Percentiles rank a stretch among this genome's conserved stretches.
These are phyloP conservation scores for Andrena marginata DNA, from an alignment of 2,888 invertebrate genomes.

Conservation along the genomic window DNA sequence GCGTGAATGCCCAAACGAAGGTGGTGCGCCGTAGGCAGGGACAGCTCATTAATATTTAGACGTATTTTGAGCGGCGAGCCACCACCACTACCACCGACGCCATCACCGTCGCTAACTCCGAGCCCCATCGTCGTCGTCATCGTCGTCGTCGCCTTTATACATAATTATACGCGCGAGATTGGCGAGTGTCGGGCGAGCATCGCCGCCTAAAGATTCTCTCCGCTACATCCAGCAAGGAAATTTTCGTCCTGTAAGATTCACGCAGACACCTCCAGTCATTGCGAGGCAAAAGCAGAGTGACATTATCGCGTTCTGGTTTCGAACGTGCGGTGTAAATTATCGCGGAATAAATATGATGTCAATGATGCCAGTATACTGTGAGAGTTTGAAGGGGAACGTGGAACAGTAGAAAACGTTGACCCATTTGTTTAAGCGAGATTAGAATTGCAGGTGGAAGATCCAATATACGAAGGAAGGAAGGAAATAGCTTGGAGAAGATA, in stretches of 20 bases:
- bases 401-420: not conserved
- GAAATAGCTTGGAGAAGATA: slow-evolving; percentile 12
- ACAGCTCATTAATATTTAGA: slow-evolving; percentile 85
- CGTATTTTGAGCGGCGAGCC: slow-evolving; percentile 81
- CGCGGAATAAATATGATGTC: not conserved
- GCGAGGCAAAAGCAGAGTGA: not conserved
- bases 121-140: slow-evolving; percentile 69
- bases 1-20: slow-evolving; percentile 73
- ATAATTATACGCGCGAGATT: slow-evolving; percentile 83
- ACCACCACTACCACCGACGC: slow-evolving; percentile 70
- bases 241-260: slow-evolving; percentile 49
- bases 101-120: slow-evolving; percentile 61
- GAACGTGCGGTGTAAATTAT: not conserved
- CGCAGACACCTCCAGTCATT: slow-evolving; percentile 1
- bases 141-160: slow-evolving; percentile 81
- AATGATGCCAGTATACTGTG: not conserved
- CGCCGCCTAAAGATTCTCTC: slow-evolving; percentile 57
- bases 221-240: slow-evolving; percentile 37
- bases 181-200: slow-evolving; percentile 72
- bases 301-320: not conserved
- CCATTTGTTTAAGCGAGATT: not conserved
- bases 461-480: not conserved
- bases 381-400: not conserved
- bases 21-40: slow-evolving; percentile 81
- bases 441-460: slow-evolving; percentile 3